Percentiles rank a stretch among this genome's conserved stretches.
Conservation (phyloP, 2,797 vertebrate genomes). For the Hypotaenidia philippensis region DNA sequence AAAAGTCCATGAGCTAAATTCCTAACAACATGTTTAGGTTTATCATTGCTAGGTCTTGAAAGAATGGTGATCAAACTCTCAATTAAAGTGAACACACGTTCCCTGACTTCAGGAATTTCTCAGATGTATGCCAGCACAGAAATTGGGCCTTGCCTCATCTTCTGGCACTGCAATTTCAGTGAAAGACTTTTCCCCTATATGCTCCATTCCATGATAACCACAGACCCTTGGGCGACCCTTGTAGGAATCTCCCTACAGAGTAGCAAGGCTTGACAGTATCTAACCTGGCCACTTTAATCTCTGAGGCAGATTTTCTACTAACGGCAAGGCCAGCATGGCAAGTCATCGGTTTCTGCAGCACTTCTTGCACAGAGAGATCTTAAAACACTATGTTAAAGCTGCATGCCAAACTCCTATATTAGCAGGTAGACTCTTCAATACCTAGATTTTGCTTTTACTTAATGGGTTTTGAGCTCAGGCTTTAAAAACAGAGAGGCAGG, state of each 20-base stretch:
- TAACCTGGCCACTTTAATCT: not conserved
- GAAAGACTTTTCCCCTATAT: not conserved
- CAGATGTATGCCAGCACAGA: not conserved
- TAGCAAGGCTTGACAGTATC: not conserved
- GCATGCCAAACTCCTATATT: not conserved
- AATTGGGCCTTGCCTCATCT: not conserved
- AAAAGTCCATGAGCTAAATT: not conserved
- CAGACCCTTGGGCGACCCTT: rapidly evolving
- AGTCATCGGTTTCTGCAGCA: not conserved
- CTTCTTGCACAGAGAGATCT: not conserved
- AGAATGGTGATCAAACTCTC: not conserved
- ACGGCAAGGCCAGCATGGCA: not conserved
- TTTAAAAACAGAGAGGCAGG: slow-evolving; percentile 41
- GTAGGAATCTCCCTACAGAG: not conserved
- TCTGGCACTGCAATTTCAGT: not conserved
- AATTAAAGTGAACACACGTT: not conserved
- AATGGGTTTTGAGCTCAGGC: slow-evolving; percentile 24
- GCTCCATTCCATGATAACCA: not conserved
- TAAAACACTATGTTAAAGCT: not conserved
- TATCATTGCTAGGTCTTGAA: not conserved
- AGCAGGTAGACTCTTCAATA: not conserved
- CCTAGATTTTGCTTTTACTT: not conserved
- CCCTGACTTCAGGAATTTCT: not conserved
- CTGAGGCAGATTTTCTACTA: not conserved
- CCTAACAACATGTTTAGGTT: not conserved